phyloP scores from a whole-genome alignment of 1,140 invertebrate species.

The Drosophila suzukii region DNA sequence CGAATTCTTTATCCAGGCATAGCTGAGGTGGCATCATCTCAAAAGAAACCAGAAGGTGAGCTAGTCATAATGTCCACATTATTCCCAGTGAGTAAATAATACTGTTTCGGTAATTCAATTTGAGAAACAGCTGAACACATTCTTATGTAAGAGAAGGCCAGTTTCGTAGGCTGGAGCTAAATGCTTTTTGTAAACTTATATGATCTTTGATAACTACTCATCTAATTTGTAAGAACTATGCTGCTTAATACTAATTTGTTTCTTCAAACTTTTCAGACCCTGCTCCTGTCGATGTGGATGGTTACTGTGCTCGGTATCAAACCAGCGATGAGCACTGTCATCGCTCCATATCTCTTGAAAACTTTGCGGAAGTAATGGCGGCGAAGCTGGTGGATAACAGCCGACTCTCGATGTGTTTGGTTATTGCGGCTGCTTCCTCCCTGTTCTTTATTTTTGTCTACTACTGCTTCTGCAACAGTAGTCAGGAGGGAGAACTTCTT shows the following conservation, averaged over 20 bases:
- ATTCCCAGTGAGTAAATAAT: background rate
- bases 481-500: constrained; percentile 87
- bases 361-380: constrained; percentile 58
- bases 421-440: constrained; percentile 88
- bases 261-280: constrained; percentile 4
- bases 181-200: too few species aligned
- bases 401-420: constrained; percentile 85
- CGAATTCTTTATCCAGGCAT: constrained; percentile 56
- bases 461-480: constrained; percentile 90
- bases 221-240: too few species aligned
- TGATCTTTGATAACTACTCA: too few species aligned
- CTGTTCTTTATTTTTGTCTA: constrained; percentile 91
- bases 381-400: constrained; percentile 70
- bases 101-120: background rate
- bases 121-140: background rate
- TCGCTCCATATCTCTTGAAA: constrained; percentile 62
- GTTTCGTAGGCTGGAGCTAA: too few species aligned
- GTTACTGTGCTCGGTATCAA: constrained; percentile 46
- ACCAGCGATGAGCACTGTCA: constrained; percentile 26
- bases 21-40: background rate
- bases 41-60: constrained; percentile 9
- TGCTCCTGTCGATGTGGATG: constrained; percentile 12
- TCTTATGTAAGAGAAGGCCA: background rate
- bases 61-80: background rate
- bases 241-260: background rate